Conservation (phyloP, 2,113 vertebrate species). For the Canis aureus region DNA sequence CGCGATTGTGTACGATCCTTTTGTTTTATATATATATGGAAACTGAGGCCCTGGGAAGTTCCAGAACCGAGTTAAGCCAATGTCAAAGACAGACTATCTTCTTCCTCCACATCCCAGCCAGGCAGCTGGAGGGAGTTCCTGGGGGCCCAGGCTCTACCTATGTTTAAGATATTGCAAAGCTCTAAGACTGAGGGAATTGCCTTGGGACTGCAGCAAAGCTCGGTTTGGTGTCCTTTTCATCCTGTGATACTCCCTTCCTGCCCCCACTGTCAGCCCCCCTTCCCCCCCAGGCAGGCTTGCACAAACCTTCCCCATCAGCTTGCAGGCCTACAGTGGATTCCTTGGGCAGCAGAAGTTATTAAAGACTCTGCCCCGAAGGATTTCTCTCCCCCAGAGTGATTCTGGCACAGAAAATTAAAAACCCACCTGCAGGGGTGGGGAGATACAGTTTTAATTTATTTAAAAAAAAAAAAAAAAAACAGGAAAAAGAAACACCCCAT, state of each 20-base stretch:
- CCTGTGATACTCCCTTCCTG: not conserved
- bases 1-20: not conserved
- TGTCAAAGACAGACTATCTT: not conserved
- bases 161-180: not conserved
- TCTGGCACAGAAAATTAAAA: constrained; percentile 73
- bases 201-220: no score
- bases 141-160: not conserved
- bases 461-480: not conserved
- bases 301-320: not conserved
- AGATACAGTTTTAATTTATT: constrained; percentile 71
- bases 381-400: constrained; percentile 52
- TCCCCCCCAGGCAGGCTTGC: not conserved
- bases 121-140: not conserved
- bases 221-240: not conserved
- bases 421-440: constrained; percentile 45
- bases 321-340: constrained; percentile 1
- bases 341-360: constrained; percentile 73
- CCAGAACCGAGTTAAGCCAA: not conserved
- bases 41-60: not conserved
- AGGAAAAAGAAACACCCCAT: no score
- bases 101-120: not conserved
- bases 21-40: not conserved
- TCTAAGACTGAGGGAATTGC: not conserved
- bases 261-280: not conserved
- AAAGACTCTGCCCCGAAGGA: constrained; percentile 61